Base-by-base conservation (phyloP, 2,113 vertebrate species). In the Caretta caretta region DNA sequence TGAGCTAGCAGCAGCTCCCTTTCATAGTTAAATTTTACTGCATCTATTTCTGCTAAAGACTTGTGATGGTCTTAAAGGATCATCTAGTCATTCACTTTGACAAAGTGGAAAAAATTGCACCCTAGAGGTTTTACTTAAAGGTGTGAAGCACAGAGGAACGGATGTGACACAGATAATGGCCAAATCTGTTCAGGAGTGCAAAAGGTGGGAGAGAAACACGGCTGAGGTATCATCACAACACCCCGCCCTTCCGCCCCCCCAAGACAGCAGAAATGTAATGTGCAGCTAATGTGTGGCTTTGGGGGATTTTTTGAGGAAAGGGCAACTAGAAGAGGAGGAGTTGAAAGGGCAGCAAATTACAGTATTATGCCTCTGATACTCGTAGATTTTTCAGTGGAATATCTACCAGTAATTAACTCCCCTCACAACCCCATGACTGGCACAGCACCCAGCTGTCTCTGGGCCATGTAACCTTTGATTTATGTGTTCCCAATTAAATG, bases 71-170 rank as follows among this genome's bases (percentile, higher is more conserved):
- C 19, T 85, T 86, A 75, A 92, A 56, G 87, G 85, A 25, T 90
- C 8, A 51, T 97, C 75, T 90, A 93, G 91, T 86, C n/a, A 83
- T 86, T n/a, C 14, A 81, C 11, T 96, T 92, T 95, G 92, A 96
- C 89, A 29, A 79, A 87, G 95, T 93, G 95, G 88, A 91, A 51
- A 95, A 94, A 96, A 94, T 8, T 51, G 72, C 87, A 91, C 59
- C 38, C 17, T 59, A 95, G 49, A 16, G 2, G 49, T 62, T 95
- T 83, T 83, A 35, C 96, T 92, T 96, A 76, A 96, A 88, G 48
- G 51, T 46, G 8, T 88, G 22, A 62, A 14, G 76, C 90, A 76
- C 75, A 82, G 2, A 92, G 49, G 87, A 80, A 85, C 51, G 75
- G 7, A 46, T 22, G 8, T 49, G 86, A 84, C 48, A 92, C 80